These are phyloP conservation scores for Cotesia congregata DNA, from an alignment of 2,888 invertebrate species.

Conservation along the genomic window DNA sequence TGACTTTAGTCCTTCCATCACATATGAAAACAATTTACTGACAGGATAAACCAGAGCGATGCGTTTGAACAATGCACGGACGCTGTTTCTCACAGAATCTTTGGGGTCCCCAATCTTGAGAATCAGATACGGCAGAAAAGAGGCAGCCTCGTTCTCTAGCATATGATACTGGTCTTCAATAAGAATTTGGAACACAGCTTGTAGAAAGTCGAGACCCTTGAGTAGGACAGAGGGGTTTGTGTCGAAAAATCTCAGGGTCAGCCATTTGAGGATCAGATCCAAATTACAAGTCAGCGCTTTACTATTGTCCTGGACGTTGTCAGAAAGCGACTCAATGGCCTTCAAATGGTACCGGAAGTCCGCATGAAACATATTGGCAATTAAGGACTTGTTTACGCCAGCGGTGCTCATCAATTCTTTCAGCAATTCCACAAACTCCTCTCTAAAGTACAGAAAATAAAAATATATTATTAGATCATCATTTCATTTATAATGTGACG, in stretches of 20 bases:
- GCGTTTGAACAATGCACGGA: slow-evolving; percentile 86
- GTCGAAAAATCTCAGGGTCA: slow-evolving; percentile 96
- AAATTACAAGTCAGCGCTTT: slow-evolving; percentile 89
- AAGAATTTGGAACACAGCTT: slow-evolving; percentile 84
- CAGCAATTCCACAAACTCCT: slow-evolving; percentile 93
- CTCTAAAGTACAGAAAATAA: slow-evolving; percentile 68
- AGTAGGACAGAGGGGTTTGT: slow-evolving; percentile 97
- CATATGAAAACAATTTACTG: slow-evolving; percentile 87
- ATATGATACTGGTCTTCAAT: slow-evolving; percentile 87
- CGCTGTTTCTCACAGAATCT: slow-evolving; percentile 92
- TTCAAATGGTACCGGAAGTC: slow-evolving; percentile 96
- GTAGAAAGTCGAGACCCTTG: slow-evolving; percentile 94
- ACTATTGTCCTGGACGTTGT: slow-evolving; percentile 84
- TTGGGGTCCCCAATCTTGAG: slow-evolving; percentile 97
- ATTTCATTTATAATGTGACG: too few relatives aligned
- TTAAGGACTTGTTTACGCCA: slow-evolving; percentile 87
- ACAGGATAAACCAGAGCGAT: slow-evolving; percentile 90
- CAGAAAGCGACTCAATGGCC: slow-evolving; percentile 91
- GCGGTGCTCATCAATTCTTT: slow-evolving; percentile 92
- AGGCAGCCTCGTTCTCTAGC: slow-evolving; percentile 90
- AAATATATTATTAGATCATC: too few relatives aligned
- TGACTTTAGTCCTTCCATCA: slow-evolving; percentile 96
- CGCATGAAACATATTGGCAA: slow-evolving; percentile 93
- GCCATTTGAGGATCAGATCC: slow-evolving; percentile 96
- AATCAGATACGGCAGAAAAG: slow-evolving; percentile 95